phyloP scores from a whole-genome alignment of 2,797 vertebrate species.

The Scolopax bukidnonensis region DNA sequence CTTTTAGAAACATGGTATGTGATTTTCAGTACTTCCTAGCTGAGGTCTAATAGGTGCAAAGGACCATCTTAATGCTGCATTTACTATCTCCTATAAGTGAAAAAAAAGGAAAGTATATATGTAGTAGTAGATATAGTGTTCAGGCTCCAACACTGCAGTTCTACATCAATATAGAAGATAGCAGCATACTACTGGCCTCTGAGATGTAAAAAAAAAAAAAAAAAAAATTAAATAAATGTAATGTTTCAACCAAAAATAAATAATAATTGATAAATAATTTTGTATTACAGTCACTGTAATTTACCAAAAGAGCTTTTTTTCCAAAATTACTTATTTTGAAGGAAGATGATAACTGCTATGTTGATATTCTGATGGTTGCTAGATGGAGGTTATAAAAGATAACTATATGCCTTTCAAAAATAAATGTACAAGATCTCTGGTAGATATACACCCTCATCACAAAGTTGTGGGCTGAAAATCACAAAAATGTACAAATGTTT shows the following conservation, averaged over 20 bases:
- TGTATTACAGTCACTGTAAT: neutral
- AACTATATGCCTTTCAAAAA: neutral
- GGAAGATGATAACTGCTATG: neutral
- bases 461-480: neutral
- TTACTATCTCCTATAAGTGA: neutral
- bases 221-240: neutral
- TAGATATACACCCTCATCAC: neutral
- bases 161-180: neutral
- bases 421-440: neutral
- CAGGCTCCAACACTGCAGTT: neutral
- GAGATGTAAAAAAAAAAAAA: neutral
- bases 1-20: neutral
- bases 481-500: neutral
- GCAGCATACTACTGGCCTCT: neutral
- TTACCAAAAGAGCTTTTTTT: neutral
- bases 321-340: neutral
- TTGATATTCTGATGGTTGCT: neutral
- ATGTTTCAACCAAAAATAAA: neutral
- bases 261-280: neutral
- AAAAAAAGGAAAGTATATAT: neutral
- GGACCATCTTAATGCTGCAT: neutral
- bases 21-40: neutral
- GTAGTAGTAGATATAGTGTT: neutral
- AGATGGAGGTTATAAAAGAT: neutral
- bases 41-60: neutral